Evolutionary conservation across 1,140 invertebrate genomes (phyloP), one percentile per base, ranked within the genome.

Genomic region (Pachypeltis micranthus): DNA sequence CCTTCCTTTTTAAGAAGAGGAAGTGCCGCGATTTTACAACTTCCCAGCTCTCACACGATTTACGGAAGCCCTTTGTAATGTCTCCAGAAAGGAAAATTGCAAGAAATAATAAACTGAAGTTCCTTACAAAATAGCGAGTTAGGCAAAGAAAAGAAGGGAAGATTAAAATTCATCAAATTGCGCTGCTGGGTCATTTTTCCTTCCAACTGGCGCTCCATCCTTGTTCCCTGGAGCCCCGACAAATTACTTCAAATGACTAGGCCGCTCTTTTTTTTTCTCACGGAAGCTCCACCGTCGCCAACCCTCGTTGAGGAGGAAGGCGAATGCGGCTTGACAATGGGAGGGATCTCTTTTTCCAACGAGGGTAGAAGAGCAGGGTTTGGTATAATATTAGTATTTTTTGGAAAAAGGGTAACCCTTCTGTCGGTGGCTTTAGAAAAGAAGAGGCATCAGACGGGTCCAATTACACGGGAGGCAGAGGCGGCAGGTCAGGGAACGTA

Each of bases 381-480:
- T 39, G 34, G 34, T 39, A 16, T 56, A 56, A 56, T 56, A 56
- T 56, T 25, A 56, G 54, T 56, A 56, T 56, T 56, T 56, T 56
- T 25, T 16, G 54, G 54, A 26, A 47, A 56, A 56, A 56, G 54
- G 54, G 54, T 56, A 56, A 56, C 54, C 54, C 54, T 56, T 56
- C 54, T 56, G 54, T 56, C 54, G 54, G 19, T 25, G 54, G 2
- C 54, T 19, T 16, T 56, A 56, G 16, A 56, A 56, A 25, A 23
- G 16, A 26, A 23, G 54, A 23, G 21, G 21, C 19, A 25, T 16
- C 54, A 56, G 54, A 24, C 21, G 54, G 26, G 26, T 23, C 19
- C 54, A 56, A 56, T 56, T 56, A 56, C 54, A 24, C 54, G 19
- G 34, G 34, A 10, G 34, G 34, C 34, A 39, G 34, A 39, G 34